Percentiles rank a stretch among this genome's conserved stretches.
These are phyloP conservation scores for Lordiphosa fenestrarum DNA, from an alignment of 2,888 invertebrate genomes.

Conservation along the genomic window DNA sequence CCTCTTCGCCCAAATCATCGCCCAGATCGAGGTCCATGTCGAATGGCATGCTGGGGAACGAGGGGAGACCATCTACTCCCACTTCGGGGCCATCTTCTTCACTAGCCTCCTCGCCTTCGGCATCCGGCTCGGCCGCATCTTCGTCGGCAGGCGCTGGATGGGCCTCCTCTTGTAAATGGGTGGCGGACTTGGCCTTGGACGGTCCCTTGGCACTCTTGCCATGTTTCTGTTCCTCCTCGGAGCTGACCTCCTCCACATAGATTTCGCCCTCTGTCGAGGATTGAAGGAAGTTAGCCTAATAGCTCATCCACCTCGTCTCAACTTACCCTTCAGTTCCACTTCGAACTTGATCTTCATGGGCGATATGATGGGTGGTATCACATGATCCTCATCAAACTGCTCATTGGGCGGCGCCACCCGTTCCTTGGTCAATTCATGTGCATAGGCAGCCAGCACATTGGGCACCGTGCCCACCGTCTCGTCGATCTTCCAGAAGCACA, in stretches of 20 bases:
- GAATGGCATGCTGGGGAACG: slow-evolving; percentile 36
- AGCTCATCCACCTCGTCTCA: not conserved
- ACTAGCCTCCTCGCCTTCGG: slow-evolving; percentile 50
- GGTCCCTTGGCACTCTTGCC: slow-evolving; percentile 24
- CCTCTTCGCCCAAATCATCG: slow-evolving; percentile 33
- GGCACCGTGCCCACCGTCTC: slow-evolving; percentile 59
- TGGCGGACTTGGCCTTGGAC: slow-evolving; percentile 30
- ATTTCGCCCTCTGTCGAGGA: slow-evolving; percentile 51
- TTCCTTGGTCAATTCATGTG: slow-evolving; percentile 67
- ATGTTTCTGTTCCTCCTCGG: slow-evolving; percentile 36
- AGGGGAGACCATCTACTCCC: slow-evolving; percentile 11
- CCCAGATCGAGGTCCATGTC: slow-evolving; percentile 50
- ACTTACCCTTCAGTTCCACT: slow-evolving; percentile 62
- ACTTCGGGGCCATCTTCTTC: slow-evolving; percentile 59
- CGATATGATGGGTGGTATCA: slow-evolving; percentile 67
- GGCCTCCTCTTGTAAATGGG: slow-evolving; percentile 18
- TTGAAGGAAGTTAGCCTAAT: too few species aligned
- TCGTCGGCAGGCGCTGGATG: slow-evolving; percentile 28
- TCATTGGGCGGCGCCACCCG: slow-evolving; percentile 62
- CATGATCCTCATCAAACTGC: slow-evolving; percentile 48
- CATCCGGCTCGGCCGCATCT: slow-evolving; percentile 31
- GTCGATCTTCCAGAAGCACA: slow-evolving; percentile 79
- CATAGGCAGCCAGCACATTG: slow-evolving; percentile 64
- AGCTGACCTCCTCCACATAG: slow-evolving; percentile 58
- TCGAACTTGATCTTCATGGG: slow-evolving; percentile 68